Percentiles rank a stretch among this genome's conserved stretches.
Conservation (phyloP, 2,888 invertebrate species). For the Dastarcus helophoroides region DNA sequence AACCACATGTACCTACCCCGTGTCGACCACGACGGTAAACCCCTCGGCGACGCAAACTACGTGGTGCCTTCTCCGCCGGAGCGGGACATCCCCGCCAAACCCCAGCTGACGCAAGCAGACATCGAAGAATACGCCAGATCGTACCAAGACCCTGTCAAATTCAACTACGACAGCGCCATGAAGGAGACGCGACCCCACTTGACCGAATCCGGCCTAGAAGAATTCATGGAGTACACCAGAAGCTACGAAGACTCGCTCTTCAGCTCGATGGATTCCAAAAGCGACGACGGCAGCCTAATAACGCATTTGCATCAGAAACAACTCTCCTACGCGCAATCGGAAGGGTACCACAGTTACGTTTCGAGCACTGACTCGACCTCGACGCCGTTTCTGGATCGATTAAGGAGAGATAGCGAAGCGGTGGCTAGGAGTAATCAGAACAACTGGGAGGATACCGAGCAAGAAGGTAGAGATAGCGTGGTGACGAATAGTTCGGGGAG, state of each 20-base stretch:
- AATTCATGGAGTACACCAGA: conserved; percentile 58
- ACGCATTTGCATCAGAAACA: conserved; percentile 56
- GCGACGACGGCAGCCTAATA: conserved; percentile 35
- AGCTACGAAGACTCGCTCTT: conserved; percentile 43
- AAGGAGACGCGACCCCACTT: conserved; percentile 18
- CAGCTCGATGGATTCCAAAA: conserved; percentile 26
- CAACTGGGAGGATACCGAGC: conserved; percentile 36
- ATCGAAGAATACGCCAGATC: conserved; percentile 58
- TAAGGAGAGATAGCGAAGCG: conserved; percentile 50
- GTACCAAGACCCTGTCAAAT: conserved; percentile 38
- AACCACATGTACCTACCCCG: conserved; percentile 43
- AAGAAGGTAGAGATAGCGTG: conserved; percentile 49
- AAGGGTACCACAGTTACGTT: conserved; percentile 71
- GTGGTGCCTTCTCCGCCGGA: conserved; percentile 60
- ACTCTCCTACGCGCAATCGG: conserved; percentile 66
- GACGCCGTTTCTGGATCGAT: conserved; percentile 65
- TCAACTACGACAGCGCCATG: conserved; percentile 19
- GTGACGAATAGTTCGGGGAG: conserved; percentile 50
- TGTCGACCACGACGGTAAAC: conserved; percentile 52
- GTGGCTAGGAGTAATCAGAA: conserved; percentile 32
- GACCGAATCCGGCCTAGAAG: conserved; percentile 38
- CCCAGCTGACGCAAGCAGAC: conserved; percentile 50
- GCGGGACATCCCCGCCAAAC: conserved; percentile 42
- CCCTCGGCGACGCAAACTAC: conserved; percentile 51
- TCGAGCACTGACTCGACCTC: conserved; percentile 65